These are phyloP conservation scores for Hexactinellida sp. DNA, from an alignment of 37 sponge, comb jelly and placozoan genomes.

Conservation along the genomic window DNA sequence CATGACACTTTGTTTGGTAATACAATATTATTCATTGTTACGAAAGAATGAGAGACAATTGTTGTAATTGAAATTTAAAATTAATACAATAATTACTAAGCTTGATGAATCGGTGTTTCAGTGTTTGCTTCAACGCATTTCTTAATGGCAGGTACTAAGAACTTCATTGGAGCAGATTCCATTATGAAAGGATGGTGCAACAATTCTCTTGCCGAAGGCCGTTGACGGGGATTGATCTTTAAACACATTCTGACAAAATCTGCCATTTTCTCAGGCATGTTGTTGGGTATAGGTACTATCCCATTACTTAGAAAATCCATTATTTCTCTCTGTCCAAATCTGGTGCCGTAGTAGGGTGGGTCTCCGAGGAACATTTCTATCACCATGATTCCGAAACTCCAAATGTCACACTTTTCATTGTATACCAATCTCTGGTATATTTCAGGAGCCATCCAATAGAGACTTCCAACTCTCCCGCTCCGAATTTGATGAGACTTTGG, in stretches of 20 bases:
- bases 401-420: not conserved
- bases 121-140: not conserved
- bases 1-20: not conserved
- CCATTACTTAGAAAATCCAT: not conserved
- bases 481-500: not conserved
- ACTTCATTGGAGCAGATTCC: not conserved
- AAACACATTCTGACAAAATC: constrained; percentile 8
- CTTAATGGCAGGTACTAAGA: not conserved
- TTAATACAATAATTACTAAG: not conserved
- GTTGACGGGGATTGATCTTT: not conserved
- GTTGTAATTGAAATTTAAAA: not conserved
- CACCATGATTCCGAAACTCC: constrained; percentile 8
- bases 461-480: not conserved
- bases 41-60: not conserved
- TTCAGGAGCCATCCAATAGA: constrained; percentile 5
- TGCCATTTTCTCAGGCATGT: not conserved
- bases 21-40: not conserved
- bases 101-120: not conserved
- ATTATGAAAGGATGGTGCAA: constrained; percentile 5
- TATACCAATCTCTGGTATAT: not conserved
- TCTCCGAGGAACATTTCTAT: constrained; percentile 9
- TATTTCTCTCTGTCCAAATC: not conserved
- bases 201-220: constrained; percentile 6
- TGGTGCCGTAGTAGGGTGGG: not conserved
- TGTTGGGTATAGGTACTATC: not conserved